Evolutionary conservation across 2,888 invertebrate species (phyloP).

Genomic region (Drosophila mulleri): DNA sequence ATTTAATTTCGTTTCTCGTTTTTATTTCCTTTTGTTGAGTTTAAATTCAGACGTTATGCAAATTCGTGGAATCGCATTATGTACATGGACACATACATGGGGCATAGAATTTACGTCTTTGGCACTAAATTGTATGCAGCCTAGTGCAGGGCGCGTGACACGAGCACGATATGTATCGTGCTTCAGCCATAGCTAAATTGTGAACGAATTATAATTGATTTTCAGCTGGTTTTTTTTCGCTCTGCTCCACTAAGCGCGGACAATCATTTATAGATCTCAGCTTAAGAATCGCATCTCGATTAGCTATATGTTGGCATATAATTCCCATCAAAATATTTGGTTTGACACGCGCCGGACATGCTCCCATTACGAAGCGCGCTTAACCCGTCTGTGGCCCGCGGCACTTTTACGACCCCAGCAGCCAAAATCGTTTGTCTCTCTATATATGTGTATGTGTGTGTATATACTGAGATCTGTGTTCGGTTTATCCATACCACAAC

Average conservation of each 20-base stretch:
- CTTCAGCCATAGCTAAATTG: not conserved
- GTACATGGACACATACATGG: slow-evolving; percentile 11
- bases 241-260: not conserved
- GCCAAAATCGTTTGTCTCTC: slow-evolving; percentile 10
- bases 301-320: not conserved
- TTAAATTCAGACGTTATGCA: slow-evolving; percentile 43
- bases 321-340: not conserved
- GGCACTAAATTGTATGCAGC: slow-evolving; percentile 1
- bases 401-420: slow-evolving; percentile 55
- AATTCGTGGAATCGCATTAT: slow-evolving; percentile 64
- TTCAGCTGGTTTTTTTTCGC: not conserved
- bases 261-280: not conserved
- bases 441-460: not conserved
- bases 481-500: not conserved
- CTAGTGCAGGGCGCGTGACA: slow-evolving; percentile 13
- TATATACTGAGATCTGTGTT: not conserved
- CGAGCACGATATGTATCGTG: not conserved
- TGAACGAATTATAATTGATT: not conserved
- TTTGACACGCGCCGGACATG: not conserved
- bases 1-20: slow-evolving; percentile 51
- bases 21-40: slow-evolving; percentile 14
- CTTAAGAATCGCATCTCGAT: not conserved
- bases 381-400: slow-evolving; percentile 23
- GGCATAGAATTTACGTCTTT: slow-evolving; percentile 5
- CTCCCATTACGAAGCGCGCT: not conserved